A percentile compares a stretch with the other conserved stretches of the same genome.
These are phyloP conservation scores for Encarsia formosa DNA, from an alignment of 2,888 invertebrate species.

Conservation along the genomic window DNA sequence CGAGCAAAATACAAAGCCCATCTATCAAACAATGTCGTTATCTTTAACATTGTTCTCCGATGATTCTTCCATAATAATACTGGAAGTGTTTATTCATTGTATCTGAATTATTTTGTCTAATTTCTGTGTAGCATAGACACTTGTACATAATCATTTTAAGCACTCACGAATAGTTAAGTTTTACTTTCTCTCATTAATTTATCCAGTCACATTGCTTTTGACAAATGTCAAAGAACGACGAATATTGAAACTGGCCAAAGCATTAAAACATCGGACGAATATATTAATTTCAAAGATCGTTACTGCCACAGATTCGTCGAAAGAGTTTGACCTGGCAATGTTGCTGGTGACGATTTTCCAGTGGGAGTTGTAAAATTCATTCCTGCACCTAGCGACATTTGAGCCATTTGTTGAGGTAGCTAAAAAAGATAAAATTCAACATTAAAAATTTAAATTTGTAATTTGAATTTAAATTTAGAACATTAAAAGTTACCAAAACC, in stretches of 20 bases:
- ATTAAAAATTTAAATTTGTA: too few species aligned
- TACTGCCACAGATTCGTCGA: slow-evolving; percentile 51
- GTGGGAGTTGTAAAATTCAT: slow-evolving; percentile 37
- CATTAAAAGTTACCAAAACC: too few species aligned
- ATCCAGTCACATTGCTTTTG: slow-evolving; percentile 15
- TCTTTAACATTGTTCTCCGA: slow-evolving; percentile 5
- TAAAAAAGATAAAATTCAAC: slow-evolving; percentile 30
- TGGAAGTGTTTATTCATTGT: slow-evolving; percentile 6
- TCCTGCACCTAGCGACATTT: slow-evolving; percentile 50
- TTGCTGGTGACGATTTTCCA: slow-evolving; percentile 35
- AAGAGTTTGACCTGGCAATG: slow-evolving; percentile 45
- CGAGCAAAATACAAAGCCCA: slow-evolving; percentile 16
- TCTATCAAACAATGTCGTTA: slow-evolving; percentile 14
- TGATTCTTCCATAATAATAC: slow-evolving; percentile 9
- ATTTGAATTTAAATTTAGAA: too few species aligned
- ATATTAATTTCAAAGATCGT: slow-evolving; percentile 28
- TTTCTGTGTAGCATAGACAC: slow-evolving; percentile 17
- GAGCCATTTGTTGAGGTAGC: slow-evolving; percentile 56
- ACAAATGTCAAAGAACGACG: slow-evolving; percentile 4
- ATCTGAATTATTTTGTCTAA: slow-evolving; percentile 6
- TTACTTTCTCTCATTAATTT: slow-evolving; percentile 5
- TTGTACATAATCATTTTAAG: slow-evolving; percentile 11
- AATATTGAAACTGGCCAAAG: slow-evolving; percentile 8
- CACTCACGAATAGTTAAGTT: slow-evolving; percentile 14
- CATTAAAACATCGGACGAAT: slow-evolving; percentile 23